A percentile compares a stretch with the other conserved stretches of the same genome.
These are phyloP conservation scores for Borostomias antarcticus DNA, from an alignment of 2,797 vertebrate genomes.

Conservation along the genomic window DNA sequence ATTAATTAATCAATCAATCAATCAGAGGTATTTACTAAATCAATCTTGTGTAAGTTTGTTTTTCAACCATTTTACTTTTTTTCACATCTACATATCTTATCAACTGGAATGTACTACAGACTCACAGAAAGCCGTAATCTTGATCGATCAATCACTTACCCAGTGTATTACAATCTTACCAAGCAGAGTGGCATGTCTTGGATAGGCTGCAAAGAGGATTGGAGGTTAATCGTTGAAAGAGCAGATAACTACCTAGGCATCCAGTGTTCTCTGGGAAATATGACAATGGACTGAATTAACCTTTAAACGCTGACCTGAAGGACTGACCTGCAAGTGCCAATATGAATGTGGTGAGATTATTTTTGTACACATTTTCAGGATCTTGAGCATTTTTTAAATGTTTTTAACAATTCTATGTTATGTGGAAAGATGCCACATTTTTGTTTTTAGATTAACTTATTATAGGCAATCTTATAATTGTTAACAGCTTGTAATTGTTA, in stretches of 20 bases:
- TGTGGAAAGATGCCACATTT: constrained; percentile 29
- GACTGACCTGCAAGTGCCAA: constrained; percentile 34
- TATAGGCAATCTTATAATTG: constrained; percentile 32
- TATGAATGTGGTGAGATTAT: constrained; percentile 37
- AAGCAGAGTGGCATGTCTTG: background rate
- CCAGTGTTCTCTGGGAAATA: constrained; percentile 19
- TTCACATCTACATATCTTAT: too few species aligned
- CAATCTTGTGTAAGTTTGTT: too few species aligned
- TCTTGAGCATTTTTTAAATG: constrained; percentile 44
- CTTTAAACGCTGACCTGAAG: constrained; percentile 15
- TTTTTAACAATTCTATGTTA: constrained; percentile 54
- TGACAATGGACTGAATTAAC: constrained; percentile 29
- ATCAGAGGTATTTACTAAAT: background rate
- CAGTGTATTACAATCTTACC: constrained; percentile 1
- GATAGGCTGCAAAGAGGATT: background rate
- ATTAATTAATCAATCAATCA: constrained; percentile 29
- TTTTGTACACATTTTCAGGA: constrained; percentile 42
- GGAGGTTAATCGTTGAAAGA: background rate
- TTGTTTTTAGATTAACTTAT: constrained; percentile 42
- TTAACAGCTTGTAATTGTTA: constrained; percentile 25
- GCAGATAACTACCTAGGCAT: background rate
- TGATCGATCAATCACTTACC: background rate
- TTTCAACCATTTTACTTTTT: background rate
- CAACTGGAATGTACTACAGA: background rate
- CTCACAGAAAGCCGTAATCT: background rate